Conservation (phyloP, 2,888 invertebrate species). For the Camponotus fellah region DNA sequence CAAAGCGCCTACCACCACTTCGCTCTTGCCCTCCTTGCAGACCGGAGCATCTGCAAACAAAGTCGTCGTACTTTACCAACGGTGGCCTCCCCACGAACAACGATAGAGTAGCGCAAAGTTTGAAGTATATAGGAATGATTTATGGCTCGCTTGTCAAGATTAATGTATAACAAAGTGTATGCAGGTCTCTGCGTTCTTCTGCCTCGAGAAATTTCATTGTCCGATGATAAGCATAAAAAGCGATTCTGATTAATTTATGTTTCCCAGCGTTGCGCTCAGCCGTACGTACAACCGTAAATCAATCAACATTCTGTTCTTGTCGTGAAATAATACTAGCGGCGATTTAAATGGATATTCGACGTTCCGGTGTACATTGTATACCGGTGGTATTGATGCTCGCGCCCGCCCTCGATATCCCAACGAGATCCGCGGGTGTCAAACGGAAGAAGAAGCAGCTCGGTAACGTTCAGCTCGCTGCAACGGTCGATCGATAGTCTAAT, state of each 20-base stretch:
- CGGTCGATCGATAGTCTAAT: constrained; percentile 74
- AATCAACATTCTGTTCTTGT: constrained; percentile 46
- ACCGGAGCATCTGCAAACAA: constrained; percentile 79
- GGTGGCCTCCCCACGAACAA: constrained; percentile 24
- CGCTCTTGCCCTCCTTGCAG: constrained; percentile 89
- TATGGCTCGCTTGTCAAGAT: constrained; percentile 50
- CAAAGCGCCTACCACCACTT: constrained; percentile 93
- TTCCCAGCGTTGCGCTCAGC: not conserved
- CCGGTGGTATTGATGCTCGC: not conserved
- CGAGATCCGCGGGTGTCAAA: constrained; percentile 63
- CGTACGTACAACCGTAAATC: constrained; percentile 40
- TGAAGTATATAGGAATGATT: constrained; percentile 43
- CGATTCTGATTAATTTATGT: constrained; percentile 53
- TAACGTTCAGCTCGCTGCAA: constrained; percentile 50
- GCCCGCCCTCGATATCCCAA: constrained; percentile 59
- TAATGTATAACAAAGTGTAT: constrained; percentile 52
- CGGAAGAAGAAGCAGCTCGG: constrained; percentile 73
- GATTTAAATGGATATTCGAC: constrained; percentile 42
- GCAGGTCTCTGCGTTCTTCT: constrained; percentile 39
- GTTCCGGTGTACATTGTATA: constrained; percentile 13
- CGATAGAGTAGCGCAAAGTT: constrained; percentile 44
- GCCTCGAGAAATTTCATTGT: constrained; percentile 49
- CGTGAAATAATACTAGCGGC: constrained; percentile 39
- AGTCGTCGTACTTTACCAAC: constrained; percentile 43
- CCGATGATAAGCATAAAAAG: constrained; percentile 53